These are phyloP conservation scores for Nipponacmea schrenckii DNA, from an alignment of 2,888 invertebrate species.

Conservation along the genomic window DNA sequence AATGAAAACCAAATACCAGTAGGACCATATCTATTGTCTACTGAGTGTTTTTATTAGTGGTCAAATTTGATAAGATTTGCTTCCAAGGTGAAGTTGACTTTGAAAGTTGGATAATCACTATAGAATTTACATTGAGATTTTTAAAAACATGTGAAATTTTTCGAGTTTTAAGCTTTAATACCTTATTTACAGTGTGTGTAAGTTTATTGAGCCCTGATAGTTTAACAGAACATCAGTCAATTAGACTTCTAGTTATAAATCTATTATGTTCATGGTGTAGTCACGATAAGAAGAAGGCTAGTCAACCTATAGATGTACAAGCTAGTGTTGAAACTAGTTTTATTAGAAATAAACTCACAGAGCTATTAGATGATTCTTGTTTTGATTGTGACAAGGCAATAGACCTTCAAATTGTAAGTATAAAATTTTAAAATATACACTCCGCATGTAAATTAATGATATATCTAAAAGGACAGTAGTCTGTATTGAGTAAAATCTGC, in stretches of 20 bases:
- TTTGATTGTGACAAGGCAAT: slow-evolving; percentile 47
- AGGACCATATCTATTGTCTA: too few relatives aligned
- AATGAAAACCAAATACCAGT: too few relatives aligned
- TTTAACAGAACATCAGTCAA: slow-evolving; percentile 46
- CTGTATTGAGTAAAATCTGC: not conserved
- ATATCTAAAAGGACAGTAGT: too few relatives aligned
- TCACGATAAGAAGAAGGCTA: slow-evolving; percentile 27
- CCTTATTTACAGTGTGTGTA: slow-evolving; percentile 29
- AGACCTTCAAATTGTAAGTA: slow-evolving; percentile 55
- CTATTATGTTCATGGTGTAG: slow-evolving; percentile 46
- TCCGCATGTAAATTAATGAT: too few relatives aligned
- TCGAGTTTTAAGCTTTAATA: too few relatives aligned
- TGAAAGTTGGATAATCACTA: too few relatives aligned
- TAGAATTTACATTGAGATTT: too few relatives aligned
- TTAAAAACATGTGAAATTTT: too few relatives aligned
- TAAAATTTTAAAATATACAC: too few relatives aligned
- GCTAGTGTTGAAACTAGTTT: slow-evolving; percentile 35
- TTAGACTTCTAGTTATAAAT: slow-evolving; percentile 38
- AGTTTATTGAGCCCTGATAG: slow-evolving; percentile 33
- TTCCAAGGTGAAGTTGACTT: too few relatives aligned
- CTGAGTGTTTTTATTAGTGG: too few relatives aligned
- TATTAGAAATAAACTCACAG: slow-evolving; percentile 42
- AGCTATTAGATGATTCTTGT: slow-evolving; percentile 39
- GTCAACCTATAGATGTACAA: slow-evolving; percentile 16
- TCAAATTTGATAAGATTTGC: too few relatives aligned